Percentiles rank a stretch among this genome's conserved stretches.
Evolutionary conservation across 2,888 invertebrate genomes (phyloP).

Genomic region (Drosophila pseudotakahashii): DNA sequence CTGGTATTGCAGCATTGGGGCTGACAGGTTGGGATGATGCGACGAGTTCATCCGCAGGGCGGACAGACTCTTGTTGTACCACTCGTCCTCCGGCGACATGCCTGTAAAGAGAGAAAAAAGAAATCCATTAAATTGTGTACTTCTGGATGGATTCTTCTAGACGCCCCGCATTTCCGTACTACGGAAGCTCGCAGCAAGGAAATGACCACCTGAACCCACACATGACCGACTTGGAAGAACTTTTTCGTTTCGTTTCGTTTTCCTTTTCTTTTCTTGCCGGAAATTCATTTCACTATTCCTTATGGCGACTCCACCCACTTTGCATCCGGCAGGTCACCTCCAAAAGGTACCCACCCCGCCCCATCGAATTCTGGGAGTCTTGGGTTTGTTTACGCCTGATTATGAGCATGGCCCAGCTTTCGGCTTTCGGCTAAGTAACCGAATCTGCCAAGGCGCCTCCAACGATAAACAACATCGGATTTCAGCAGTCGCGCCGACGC

Average conservation of each 20-base stretch:
- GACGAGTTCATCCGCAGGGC: slow-evolving; percentile 98
- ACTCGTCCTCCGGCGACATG: slow-evolving; percentile 97
- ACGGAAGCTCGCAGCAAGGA: slow-evolving; percentile 45
- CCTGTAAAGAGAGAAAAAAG: slow-evolving; percentile 85
- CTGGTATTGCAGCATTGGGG: slow-evolving; percentile 98
- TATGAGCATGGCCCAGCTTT: too few relatives aligned
- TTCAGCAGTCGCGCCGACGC: slow-evolving; percentile 3
- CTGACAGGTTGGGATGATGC: slow-evolving; percentile 96
- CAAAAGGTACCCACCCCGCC: neutral
- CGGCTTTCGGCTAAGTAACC: neutral
- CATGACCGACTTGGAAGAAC: neutral
- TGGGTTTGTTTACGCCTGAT: slow-evolving; percentile 18
- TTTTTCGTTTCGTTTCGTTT: too few relatives aligned
- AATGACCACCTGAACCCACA: neutral
- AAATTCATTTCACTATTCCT: slow-evolving; percentile 24
- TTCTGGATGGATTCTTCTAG: neutral
- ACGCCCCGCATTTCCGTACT: slow-evolving; percentile 54
- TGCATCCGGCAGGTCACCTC: slow-evolving; percentile 16
- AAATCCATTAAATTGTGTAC: neutral
- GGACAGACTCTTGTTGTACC: slow-evolving; percentile 99
- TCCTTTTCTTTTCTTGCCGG: slow-evolving; percentile 5
- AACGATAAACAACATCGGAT: slow-evolving; percentile 19
- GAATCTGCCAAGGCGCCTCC: slow-evolving; percentile 16
- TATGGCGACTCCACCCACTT: slow-evolving; percentile 11
- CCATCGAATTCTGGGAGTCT: too few relatives aligned